Conservation (phyloP, 2,888 invertebrate species). For the Amphipoea oculea region DNA sequence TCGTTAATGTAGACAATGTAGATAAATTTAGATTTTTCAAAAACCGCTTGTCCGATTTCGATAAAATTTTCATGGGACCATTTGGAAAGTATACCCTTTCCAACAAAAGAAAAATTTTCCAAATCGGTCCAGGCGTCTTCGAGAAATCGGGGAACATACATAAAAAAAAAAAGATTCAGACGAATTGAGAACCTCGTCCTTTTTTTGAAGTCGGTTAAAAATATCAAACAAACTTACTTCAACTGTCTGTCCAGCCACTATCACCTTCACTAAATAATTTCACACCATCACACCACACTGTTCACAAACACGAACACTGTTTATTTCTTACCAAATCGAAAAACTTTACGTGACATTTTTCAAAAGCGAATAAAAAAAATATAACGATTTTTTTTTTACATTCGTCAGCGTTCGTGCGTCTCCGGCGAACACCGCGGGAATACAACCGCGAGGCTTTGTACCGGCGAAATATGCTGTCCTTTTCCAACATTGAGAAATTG, state of each 20-base stretch:
- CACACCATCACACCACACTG: constrained; percentile 50
- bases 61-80: too few relatives aligned
- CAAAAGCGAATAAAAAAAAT: constrained; percentile 41
- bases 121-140: too few relatives aligned
- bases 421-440: constrained; percentile 73
- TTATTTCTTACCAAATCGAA: constrained; percentile 43
- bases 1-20: too few relatives aligned
- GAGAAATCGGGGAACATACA: too few relatives aligned
- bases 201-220: too few relatives aligned
- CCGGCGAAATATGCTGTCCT: constrained; percentile 61
- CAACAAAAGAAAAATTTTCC: too few relatives aligned
- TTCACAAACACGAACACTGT: constrained; percentile 50
- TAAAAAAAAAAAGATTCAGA: too few relatives aligned
- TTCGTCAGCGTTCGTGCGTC: constrained; percentile 80
- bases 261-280: constrained; percentile 36
- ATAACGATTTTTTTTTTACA: constrained; percentile 63
- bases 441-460: constrained; percentile 66
- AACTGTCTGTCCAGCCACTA: constrained; percentile 12
- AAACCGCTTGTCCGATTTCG: too few relatives aligned
- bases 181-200: too few relatives aligned
- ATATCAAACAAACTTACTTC: constrained; percentile 36
- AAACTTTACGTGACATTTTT: constrained; percentile 51
- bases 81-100: too few relatives aligned
- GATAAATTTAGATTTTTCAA: too few relatives aligned
- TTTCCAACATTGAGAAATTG: constrained; percentile 64